phyloP scores from a whole-genome alignment of 2,888 invertebrate species.

The Chrysina gloriosa region DNA sequence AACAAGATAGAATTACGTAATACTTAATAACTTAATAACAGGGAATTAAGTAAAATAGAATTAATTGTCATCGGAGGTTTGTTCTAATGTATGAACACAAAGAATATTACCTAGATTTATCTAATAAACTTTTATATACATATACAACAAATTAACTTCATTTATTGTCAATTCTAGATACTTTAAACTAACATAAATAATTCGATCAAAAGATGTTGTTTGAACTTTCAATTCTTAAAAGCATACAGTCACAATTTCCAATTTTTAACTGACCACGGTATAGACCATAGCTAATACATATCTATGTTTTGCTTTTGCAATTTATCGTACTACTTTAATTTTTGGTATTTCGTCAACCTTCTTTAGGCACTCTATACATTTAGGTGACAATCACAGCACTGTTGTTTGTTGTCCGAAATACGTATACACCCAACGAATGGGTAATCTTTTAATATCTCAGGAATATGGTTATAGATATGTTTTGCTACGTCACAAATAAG shows the following conservation, averaged over 20 bases:
- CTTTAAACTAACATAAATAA: neutral
- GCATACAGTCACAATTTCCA: too few relatives aligned
- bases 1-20: neutral
- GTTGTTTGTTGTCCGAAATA: neutral
- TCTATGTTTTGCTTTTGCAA: too few relatives aligned
- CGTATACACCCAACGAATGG: neutral
- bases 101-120: neutral
- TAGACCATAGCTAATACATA: too few relatives aligned
- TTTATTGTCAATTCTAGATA: too few relatives aligned
- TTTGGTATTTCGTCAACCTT: neutral
- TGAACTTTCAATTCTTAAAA: too few relatives aligned
- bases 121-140: neutral
- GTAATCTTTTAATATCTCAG: neutral
- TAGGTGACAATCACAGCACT: constrained; percentile 6
- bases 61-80: neutral
- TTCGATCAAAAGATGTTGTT: too few relatives aligned
- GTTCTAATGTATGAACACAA: neutral
- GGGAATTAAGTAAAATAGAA: constrained; percentile 6
- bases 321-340: too few relatives aligned
- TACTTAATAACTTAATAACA: constrained; percentile 13
- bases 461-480: too few relatives aligned
- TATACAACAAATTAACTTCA: too few relatives aligned
- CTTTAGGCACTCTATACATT: constrained; percentile 3
- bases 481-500: too few relatives aligned
- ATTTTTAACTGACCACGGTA: too few relatives aligned